Evolutionary conservation across 2,113 vertebrate species (phyloP).

Genomic region (Amphiprion percula): DNA sequence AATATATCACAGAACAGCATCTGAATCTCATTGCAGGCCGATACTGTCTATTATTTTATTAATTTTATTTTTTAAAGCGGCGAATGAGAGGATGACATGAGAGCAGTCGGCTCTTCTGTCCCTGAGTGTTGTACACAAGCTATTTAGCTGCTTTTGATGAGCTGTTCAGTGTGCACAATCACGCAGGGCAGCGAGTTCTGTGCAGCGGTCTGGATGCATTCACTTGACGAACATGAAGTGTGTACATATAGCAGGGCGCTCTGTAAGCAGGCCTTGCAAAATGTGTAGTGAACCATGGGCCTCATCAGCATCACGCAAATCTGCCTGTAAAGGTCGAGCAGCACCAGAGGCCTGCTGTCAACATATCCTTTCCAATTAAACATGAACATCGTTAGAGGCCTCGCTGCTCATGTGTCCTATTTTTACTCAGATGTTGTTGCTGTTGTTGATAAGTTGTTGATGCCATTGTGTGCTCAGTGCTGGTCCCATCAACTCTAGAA

Average conservation of each 20-base stretch:
- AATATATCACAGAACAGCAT: background rate
- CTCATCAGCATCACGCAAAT: constrained; percentile 69
- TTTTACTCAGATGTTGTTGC: constrained; percentile 46
- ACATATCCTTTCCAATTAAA: constrained; percentile 65
- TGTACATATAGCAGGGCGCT: constrained; percentile 35
- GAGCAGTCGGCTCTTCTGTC: constrained; percentile 24
- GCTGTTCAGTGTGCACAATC: constrained; percentile 52
- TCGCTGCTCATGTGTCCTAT: constrained; percentile 42
- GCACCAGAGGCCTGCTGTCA: constrained; percentile 73
- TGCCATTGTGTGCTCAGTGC: constrained; percentile 15
- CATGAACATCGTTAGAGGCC: constrained; percentile 47
- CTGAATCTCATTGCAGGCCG: background rate
- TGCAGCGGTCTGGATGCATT: constrained; percentile 59
- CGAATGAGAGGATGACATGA: constrained; percentile 2
- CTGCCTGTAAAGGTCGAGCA: constrained; percentile 70
- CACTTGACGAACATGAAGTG: constrained; percentile 40
- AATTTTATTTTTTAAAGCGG: constrained; percentile 6
- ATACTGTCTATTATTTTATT: background rate
- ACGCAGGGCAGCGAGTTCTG: constrained; percentile 24
- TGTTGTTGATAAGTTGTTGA: constrained; percentile 38
- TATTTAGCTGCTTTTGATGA: constrained; percentile 52
- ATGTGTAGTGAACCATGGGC: constrained; percentile 64
- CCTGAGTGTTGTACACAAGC: constrained; percentile 13
- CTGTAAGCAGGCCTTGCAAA: constrained; percentile 54
- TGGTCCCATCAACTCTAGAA: background rate